phyloP scores from a whole-genome alignment of 1,140 invertebrate species.

The Scaptodrosophila lebanonensis region DNA sequence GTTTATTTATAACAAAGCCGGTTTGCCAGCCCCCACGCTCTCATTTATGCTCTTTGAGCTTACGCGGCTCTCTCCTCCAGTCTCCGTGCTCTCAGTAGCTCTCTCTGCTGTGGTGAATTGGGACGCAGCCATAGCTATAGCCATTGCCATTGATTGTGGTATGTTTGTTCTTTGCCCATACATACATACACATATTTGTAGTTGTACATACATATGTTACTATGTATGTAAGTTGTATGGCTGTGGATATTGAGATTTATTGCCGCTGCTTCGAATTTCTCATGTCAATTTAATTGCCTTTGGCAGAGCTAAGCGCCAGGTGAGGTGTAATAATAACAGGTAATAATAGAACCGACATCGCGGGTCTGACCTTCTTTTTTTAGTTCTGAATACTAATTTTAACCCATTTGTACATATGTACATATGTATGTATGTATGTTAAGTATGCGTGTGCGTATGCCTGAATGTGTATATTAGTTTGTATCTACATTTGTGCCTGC shows the following conservation, averaged over 20 bases:
- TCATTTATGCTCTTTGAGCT: slow-evolving; percentile 7
- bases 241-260: too few relatives aligned
- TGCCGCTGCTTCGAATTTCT: too few relatives aligned
- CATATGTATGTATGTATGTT: slow-evolving; percentile 1
- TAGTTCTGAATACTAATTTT: slow-evolving; percentile 32
- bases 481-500: neutral
- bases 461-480: neutral
- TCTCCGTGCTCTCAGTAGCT: neutral
- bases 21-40: slow-evolving; percentile 37
- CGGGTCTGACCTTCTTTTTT: slow-evolving; percentile 36
- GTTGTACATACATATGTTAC: too few relatives aligned
- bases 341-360: slow-evolving; percentile 5
- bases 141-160: neutral
- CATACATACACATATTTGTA: neutral
- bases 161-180: neutral
- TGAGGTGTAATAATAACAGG: too few relatives aligned
- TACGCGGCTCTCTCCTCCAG: neutral
- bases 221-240: too few relatives aligned
- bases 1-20: slow-evolving; percentile 71
- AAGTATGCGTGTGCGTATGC: too few relatives aligned
- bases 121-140: slow-evolving; percentile 12
- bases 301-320: too few relatives aligned
- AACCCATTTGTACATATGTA: too few relatives aligned
- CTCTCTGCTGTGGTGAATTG: slow-evolving; percentile 29
- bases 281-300: slow-evolving; percentile 43